phyloP scores from a whole-genome alignment of 2,113 vertebrate genomes.

The Athene noctua region DNA sequence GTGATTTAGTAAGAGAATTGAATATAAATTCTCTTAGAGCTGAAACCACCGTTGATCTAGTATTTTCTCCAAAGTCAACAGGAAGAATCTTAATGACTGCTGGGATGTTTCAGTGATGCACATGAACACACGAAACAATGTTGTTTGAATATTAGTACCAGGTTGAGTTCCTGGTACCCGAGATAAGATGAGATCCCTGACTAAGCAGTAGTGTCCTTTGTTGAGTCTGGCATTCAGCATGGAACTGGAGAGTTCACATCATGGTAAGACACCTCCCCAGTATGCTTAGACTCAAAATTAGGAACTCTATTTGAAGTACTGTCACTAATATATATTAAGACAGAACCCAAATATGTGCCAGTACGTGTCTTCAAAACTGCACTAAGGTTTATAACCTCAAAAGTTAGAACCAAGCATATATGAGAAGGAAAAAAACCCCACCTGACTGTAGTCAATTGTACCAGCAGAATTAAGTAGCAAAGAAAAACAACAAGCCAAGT shows the following conservation, averaged over 20 bases:
- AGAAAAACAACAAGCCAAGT: not conserved
- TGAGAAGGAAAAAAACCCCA: not conserved
- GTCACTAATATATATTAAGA: not conserved
- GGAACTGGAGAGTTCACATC: not conserved
- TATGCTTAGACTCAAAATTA: not conserved
- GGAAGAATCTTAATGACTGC: not conserved
- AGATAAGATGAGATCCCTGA: not conserved
- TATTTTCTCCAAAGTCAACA: not conserved
- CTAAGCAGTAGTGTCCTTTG: not conserved
- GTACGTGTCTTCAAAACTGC: not conserved
- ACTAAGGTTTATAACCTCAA: not conserved
- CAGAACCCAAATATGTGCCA: not conserved
- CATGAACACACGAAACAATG: not conserved
- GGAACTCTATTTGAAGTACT: not conserved
- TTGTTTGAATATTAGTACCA: not conserved
- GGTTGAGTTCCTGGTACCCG: not conserved
- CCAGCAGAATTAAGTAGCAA: not conserved
- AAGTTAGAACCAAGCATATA: not conserved
- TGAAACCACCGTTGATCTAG: not conserved
- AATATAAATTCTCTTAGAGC: not conserved
- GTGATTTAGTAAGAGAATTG: not conserved
- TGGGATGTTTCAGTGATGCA: not conserved
- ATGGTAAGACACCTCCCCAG: not conserved
- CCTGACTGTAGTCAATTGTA: not conserved
- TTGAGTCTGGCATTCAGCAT: not conserved